phyloP scores from a whole-genome alignment of 2,888 invertebrate species.

The Microctonus hyperodae region DNA sequence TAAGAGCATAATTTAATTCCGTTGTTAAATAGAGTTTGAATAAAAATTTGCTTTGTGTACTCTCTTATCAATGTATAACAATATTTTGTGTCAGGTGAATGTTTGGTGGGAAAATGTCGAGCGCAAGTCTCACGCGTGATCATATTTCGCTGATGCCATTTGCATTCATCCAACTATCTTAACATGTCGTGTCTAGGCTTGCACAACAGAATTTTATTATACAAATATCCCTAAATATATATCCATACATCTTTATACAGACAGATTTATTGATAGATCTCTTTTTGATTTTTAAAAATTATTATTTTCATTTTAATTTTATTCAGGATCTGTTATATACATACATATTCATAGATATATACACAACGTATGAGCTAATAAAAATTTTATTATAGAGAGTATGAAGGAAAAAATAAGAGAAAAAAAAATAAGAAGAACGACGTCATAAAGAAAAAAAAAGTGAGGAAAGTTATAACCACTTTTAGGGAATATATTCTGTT shows the following conservation, averaged over 20 bases:
- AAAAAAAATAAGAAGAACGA: background rate
- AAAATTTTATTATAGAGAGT: background rate
- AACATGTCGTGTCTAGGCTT: slow-evolving; percentile 27
- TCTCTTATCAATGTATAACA: background rate
- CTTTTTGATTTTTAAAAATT: too few relatives aligned
- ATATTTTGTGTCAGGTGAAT: slow-evolving; percentile 52
- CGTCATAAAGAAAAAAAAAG: background rate
- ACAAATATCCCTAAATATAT: too few relatives aligned
- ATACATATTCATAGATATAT: background rate
- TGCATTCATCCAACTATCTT: slow-evolving; percentile 27
- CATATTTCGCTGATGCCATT: slow-evolving; percentile 55
- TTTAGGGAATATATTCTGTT: slow-evolving; percentile 15
- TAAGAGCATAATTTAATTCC: too few relatives aligned
- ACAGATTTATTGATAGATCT: too few relatives aligned
- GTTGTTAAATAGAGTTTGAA: too few relatives aligned
- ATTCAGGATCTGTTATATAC: background rate
- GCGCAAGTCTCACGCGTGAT: slow-evolving; percentile 44
- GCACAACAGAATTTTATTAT: too few relatives aligned
- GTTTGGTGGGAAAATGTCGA: slow-evolving; percentile 60
- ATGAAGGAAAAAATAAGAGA: background rate
- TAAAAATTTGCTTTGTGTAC: background rate
- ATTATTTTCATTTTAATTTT: background rate
- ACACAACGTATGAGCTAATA: too few relatives aligned
- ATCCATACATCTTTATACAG: background rate
- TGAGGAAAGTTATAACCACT: slow-evolving; percentile 23